These are phyloP conservation scores for Mesoclemmys tuberculata DNA, from an alignment of 2,113 vertebrate species.

Conservation along the genomic window DNA sequence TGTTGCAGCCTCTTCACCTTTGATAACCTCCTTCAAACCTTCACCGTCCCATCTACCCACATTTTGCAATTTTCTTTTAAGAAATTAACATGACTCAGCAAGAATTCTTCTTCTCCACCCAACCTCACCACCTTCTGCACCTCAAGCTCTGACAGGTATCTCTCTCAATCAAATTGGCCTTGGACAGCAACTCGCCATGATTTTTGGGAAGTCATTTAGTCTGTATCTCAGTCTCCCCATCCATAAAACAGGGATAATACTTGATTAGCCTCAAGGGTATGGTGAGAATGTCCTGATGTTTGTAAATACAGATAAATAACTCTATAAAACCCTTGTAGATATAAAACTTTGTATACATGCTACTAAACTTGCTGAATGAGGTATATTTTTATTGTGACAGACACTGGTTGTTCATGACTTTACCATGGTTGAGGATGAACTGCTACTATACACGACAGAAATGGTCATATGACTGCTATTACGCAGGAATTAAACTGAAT, in stretches of 20 bases:
- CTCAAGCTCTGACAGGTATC: background rate
- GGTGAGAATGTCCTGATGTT: background rate
- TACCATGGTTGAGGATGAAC: background rate
- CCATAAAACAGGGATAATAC: accelerated
- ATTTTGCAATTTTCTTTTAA: background rate
- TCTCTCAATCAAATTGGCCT: background rate
- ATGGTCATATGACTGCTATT: background rate
- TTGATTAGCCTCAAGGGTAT: background rate
- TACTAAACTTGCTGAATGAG: background rate
- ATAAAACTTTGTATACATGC: background rate
- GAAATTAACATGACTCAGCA: background rate
- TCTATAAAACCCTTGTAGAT: background rate
- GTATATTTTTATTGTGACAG: background rate
- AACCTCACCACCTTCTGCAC: background rate
- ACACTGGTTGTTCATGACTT: background rate
- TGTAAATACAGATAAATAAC: background rate
- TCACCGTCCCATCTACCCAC: background rate
- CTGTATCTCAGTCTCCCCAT: background rate
- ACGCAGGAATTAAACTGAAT: background rate
- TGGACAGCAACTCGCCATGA: background rate
- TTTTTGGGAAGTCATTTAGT: background rate
- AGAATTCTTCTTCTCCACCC: background rate
- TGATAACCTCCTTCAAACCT: background rate
- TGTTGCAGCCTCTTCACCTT: background rate
- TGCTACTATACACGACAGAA: background rate